Evolutionary conservation across 2,888 invertebrate genomes (phyloP).

Genomic region (Chaitophorus viminalis): DNA sequence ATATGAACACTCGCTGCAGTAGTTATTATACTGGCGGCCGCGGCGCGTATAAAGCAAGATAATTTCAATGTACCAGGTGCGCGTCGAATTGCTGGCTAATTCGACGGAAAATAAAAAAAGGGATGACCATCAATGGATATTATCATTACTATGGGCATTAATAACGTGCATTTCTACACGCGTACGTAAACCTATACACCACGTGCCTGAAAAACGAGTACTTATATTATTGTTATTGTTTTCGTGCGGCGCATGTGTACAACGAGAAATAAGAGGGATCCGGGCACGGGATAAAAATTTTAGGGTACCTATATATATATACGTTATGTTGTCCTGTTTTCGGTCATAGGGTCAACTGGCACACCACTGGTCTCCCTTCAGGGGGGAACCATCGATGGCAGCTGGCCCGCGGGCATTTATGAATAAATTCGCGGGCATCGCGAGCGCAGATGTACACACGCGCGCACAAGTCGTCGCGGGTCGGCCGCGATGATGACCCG

Average conservation of each 20-base stretch:
- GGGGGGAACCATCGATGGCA: slow-evolving; percentile 17
- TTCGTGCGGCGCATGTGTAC: not conserved
- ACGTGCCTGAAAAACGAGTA: not conserved
- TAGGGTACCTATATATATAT: too few relatives aligned
- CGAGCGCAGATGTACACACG: slow-evolving; percentile 27
- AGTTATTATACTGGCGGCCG: too few relatives aligned
- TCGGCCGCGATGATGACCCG: slow-evolving; percentile 56
- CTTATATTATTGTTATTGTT: not conserved
- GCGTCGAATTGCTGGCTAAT: slow-evolving; percentile 10
- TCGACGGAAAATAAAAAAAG: slow-evolving; percentile 20
- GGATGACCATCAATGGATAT: slow-evolving; percentile 26
- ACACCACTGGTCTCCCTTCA: slow-evolving; percentile 30
- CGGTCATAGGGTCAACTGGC: slow-evolving; percentile 35
- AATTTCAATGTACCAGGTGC: slow-evolving; percentile 18
- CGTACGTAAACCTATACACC: not conserved
- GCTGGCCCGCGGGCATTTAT: slow-evolving; percentile 61
- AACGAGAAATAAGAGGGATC: slow-evolving; percentile 1
- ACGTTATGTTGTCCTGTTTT: slow-evolving; percentile 13
- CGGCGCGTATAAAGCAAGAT: not conserved
- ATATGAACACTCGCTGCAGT: too few relatives aligned
- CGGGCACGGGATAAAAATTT: not conserved
- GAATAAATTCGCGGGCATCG: slow-evolving; percentile 60
- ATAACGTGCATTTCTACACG: not conserved
- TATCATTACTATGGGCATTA: too few relatives aligned
- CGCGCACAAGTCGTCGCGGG: slow-evolving; percentile 21